A percentile compares a stretch with the other conserved stretches of the same genome.
Conservation (phyloP, 2,888 invertebrate genomes). For the Neria commutata region DNA sequence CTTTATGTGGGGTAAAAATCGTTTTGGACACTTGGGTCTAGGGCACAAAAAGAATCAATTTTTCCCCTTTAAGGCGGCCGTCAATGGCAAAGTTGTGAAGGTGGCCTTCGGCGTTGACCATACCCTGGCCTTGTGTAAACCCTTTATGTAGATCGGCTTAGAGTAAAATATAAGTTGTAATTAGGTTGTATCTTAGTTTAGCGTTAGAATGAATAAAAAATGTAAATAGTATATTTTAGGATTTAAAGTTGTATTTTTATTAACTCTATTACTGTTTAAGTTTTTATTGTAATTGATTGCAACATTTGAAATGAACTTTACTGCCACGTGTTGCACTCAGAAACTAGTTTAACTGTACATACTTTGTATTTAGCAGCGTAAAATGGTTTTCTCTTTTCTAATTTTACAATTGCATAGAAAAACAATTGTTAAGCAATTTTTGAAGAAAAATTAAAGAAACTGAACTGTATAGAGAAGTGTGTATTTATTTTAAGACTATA, state of each 20-base stretch:
- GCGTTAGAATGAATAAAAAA: neutral
- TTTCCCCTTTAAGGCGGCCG: constrained; percentile 83
- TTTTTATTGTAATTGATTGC: neutral
- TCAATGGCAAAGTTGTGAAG: constrained; percentile 78
- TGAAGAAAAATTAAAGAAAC: no score
- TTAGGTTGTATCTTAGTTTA: neutral
- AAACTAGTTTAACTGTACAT: no score
- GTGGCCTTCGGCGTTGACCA: constrained; percentile 88
- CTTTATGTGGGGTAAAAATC: constrained; percentile 92
- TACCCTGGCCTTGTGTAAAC: constrained; percentile 76
- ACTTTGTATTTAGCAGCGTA: no score
- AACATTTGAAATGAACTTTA: neutral
- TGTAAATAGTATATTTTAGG: neutral
- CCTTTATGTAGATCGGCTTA: constrained; percentile 70
- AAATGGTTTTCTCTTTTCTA: no score
- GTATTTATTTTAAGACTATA: neutral
- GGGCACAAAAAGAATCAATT: constrained; percentile 81
- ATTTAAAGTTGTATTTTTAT: constrained; percentile 1
- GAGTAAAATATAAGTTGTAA: neutral
- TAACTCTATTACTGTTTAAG: neutral
- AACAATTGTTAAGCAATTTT: no score
- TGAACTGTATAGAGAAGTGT: no score
- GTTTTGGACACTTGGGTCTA: constrained; percentile 81
- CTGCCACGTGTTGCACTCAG: neutral
- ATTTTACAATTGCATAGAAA: neutral